phyloP scores from a whole-genome alignment of 2,797 vertebrate species.

The Craterocephalus amniculus region DNA sequence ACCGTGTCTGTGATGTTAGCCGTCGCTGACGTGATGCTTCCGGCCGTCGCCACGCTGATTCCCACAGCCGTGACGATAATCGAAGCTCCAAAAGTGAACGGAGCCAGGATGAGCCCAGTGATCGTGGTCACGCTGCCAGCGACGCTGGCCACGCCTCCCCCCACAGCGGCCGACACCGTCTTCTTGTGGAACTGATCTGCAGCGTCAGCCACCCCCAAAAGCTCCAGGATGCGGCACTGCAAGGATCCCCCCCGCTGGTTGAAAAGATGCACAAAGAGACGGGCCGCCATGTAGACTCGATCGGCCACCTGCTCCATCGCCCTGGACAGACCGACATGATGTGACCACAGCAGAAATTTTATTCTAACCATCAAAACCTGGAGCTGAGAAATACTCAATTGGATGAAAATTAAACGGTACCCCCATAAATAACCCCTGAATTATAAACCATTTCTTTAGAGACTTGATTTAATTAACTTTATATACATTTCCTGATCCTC shows the following conservation, averaged over 20 bases:
- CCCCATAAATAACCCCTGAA: not conserved
- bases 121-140: conserved; percentile 75
- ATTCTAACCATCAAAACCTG: no score
- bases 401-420: no score
- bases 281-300: conserved; percentile 77
- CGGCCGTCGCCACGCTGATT: conserved; percentile 70
- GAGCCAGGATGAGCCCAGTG: conserved; percentile 73
- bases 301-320: conserved; percentile 74
- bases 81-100: conserved; percentile 77
- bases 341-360: not conserved
- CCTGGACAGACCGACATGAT: conserved; percentile 43
- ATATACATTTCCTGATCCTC: conserved; percentile 68
- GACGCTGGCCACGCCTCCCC: conserved; percentile 76
- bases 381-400: no score
- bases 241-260: conserved; percentile 75
- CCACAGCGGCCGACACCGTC: conserved; percentile 64
- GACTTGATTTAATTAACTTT: not conserved
- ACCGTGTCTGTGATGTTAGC: conserved; percentile 78
- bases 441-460: not conserved
- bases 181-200: conserved; percentile 76
- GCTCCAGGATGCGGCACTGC: conserved; percentile 74
- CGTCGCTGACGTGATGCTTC: conserved; percentile 74
- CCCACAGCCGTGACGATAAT: conserved; percentile 79
- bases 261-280: conserved; percentile 75
- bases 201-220: conserved; percentile 64